Percentiles rank a stretch among this genome's conserved stretches.
Conservation (phyloP, 2,888 invertebrate genomes). For the Drepana falcataria region DNA sequence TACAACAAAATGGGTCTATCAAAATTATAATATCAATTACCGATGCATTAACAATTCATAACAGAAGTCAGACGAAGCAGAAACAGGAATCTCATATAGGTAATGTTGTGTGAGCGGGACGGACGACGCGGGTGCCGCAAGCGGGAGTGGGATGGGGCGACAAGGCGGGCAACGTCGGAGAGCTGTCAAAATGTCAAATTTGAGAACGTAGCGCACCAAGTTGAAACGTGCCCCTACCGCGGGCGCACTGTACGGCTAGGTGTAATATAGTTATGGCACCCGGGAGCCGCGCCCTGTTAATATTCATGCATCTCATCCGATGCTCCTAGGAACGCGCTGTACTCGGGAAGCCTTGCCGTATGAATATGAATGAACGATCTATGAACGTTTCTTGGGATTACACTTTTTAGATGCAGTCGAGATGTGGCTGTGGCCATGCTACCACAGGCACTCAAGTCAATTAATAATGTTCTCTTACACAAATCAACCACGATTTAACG, state of each 20-base stretch:
- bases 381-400: conserved; percentile 65
- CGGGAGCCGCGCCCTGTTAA: conserved; percentile 67
- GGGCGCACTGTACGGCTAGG: conserved; percentile 61
- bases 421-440: conserved; percentile 12
- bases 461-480: not conserved
- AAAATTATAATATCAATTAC: conserved; percentile 78
- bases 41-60: conserved; percentile 78
- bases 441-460: not conserved
- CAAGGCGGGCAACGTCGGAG: conserved; percentile 72
- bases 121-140: conserved; percentile 23
- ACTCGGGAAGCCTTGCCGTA: conserved; percentile 72
- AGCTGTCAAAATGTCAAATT: conserved; percentile 80
- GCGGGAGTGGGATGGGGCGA: conserved; percentile 41
- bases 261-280: conserved; percentile 73
- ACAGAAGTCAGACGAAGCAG: conserved; percentile 74
- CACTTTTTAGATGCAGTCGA: conserved; percentile 51
- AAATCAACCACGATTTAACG: not conserved
- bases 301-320: conserved; percentile 76
- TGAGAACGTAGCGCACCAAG: conserved; percentile 73
- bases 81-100: conserved; percentile 70
- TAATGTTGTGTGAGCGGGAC: conserved; percentile 60
- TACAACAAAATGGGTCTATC: conserved; percentile 62
- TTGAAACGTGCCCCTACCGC: conserved; percentile 75
- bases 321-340: conserved; percentile 67
- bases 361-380: conserved; percentile 75